phyloP scores from a whole-genome alignment of 2,797 vertebrate genomes.

The Mycteria americana region DNA sequence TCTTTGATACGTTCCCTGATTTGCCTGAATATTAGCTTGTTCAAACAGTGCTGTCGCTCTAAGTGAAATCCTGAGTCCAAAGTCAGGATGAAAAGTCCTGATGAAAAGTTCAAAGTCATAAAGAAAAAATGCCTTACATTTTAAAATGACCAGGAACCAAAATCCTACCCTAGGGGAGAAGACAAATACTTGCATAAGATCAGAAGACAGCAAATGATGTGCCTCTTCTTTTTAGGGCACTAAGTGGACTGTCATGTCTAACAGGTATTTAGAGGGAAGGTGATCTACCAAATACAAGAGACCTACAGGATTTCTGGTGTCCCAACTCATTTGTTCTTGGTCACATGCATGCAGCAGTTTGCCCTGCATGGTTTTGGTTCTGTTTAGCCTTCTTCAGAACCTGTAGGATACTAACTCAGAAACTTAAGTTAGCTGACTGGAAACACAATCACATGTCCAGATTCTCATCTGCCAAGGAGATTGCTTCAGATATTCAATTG shows the following conservation, averaged over 20 bases:
- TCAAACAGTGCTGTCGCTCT: not conserved
- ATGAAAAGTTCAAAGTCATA: not conserved
- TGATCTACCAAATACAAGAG: not conserved
- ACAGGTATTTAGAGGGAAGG: not conserved
- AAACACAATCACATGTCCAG: not conserved
- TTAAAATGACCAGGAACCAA: not conserved
- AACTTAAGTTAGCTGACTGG: not conserved
- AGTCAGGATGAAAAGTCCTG: not conserved
- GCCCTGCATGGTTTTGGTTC: not conserved
- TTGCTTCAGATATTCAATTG: not conserved
- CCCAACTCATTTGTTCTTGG: not conserved
- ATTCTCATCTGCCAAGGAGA: not conserved
- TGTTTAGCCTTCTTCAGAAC: not conserved
- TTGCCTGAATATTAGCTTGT: not conserved
- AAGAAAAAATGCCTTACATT: not conserved
- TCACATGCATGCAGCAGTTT: not conserved
- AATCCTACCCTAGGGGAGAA: not conserved
- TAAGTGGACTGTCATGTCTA: not conserved
- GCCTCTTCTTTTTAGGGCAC: not conserved
- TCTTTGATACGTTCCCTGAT: not conserved
- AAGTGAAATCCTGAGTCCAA: not conserved
- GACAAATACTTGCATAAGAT: not conserved
- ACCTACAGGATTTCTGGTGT: not conserved
- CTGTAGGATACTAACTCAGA: not conserved
- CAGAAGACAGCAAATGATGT: not conserved